phyloP scores from a whole-genome alignment of 2,797 vertebrate species.

The Perodicticus potto region DNA sequence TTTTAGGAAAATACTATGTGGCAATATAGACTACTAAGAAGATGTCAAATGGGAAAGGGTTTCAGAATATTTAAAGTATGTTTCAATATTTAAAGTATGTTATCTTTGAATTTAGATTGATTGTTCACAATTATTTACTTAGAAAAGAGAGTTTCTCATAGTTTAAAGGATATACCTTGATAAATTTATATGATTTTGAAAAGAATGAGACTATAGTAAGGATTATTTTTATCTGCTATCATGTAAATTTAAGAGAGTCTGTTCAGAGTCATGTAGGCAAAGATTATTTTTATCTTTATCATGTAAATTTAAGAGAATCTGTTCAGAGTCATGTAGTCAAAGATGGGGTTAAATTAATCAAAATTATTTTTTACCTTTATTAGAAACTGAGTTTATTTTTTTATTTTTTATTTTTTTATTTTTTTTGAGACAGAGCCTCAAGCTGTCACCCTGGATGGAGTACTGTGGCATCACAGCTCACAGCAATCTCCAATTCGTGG shows the following conservation, averaged over 20 bases:
- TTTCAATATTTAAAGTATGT: slow-evolving; percentile 1
- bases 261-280: not conserved
- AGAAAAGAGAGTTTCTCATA: not conserved
- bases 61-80: slow-evolving; percentile 9
- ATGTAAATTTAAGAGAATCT: not conserved
- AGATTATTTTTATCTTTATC: not conserved
- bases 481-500: too few species aligned
- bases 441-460: too few species aligned
- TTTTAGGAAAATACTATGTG: not conserved
- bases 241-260: not conserved
- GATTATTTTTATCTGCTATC: not conserved
- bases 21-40: not conserved
- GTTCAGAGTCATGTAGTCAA: not conserved
- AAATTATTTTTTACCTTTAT: not conserved
- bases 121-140: not conserved
- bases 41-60: not conserved
- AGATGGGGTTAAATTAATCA: not conserved
- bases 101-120: slow-evolving; percentile 10
- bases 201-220: not conserved
- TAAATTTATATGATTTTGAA: not conserved
- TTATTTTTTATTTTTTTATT: too few species aligned
- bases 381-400: not conserved
- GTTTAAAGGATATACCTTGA: slow-evolving; percentile 11
- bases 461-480: too few species aligned
- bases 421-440: too few species aligned